These are phyloP conservation scores for Pantherophis guttatus DNA, from an alignment of 2,113 vertebrate genomes.

Conservation along the genomic window DNA sequence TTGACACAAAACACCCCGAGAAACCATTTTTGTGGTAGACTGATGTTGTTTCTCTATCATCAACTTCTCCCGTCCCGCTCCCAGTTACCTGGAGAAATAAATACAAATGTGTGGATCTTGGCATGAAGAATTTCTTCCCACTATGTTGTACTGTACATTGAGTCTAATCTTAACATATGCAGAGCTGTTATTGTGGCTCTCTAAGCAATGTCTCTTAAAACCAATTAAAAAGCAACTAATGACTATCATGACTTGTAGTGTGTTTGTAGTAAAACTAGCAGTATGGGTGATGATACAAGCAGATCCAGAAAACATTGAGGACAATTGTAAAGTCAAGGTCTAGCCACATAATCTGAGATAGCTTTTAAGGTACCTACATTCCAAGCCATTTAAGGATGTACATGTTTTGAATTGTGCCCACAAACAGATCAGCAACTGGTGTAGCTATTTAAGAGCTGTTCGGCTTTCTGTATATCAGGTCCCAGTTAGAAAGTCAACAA, in stretches of 20 bases:
- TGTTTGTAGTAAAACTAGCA: background rate
- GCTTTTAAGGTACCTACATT: background rate
- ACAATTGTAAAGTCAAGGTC: background rate
- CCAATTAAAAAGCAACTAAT: background rate
- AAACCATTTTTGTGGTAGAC: background rate
- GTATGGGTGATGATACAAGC: background rate
- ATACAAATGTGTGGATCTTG: background rate
- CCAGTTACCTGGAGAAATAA: background rate
- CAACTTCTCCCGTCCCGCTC: background rate
- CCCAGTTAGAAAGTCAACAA: background rate
- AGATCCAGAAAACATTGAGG: background rate
- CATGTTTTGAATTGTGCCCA: background rate
- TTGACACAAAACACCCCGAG: background rate
- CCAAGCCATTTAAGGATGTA: background rate
- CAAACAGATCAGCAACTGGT: background rate
- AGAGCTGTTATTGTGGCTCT: background rate
- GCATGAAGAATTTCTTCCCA: background rate
- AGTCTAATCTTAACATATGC: background rate
- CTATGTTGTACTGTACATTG: background rate
- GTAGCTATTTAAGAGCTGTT: background rate
- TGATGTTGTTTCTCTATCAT: background rate
- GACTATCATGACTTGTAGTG: background rate
- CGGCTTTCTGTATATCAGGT: background rate
- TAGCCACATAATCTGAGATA: background rate
- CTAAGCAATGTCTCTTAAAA: background rate